phyloP scores from a whole-genome alignment of 2,113 vertebrate genomes.

The Lota lota region DNA sequence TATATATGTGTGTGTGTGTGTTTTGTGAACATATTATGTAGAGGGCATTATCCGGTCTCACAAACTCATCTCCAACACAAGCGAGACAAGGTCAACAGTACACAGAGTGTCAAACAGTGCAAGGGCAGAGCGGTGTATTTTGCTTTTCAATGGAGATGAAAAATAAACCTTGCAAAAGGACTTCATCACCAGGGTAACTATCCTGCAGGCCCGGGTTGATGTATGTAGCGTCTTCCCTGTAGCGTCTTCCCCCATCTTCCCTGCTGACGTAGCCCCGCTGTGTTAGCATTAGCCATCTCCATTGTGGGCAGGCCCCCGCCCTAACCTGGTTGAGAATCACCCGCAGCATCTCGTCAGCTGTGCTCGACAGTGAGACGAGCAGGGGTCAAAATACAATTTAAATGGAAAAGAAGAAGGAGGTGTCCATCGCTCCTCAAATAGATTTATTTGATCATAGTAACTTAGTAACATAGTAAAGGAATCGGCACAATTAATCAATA shows the following conservation, averaged over 20 bases:
- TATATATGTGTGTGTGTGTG: neutral
- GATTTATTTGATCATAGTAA: too few relatives aligned
- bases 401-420: too few relatives aligned
- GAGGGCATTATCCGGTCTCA: slow-evolving; percentile 18
- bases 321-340: slow-evolving; percentile 27
- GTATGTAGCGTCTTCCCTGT: slow-evolving; percentile 15
- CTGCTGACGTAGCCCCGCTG: slow-evolving; percentile 41
- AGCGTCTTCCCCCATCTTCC: slow-evolving; percentile 1
- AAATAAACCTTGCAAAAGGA: neutral
- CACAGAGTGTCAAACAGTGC: slow-evolving; percentile 46
- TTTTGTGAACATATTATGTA: slow-evolving; percentile 24
- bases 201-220: neutral
- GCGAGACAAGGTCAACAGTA: slow-evolving; percentile 53
- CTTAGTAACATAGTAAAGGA: too few relatives aligned
- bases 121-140: slow-evolving; percentile 45
- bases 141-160: slow-evolving; percentile 32
- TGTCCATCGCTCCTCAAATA: too few relatives aligned
- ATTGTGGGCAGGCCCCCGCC: neutral
- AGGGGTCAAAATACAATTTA: slow-evolving; percentile 7
- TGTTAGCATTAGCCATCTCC: slow-evolving; percentile 10
- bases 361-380: slow-evolving; percentile 14
- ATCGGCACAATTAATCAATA: too few relatives aligned
- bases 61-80: slow-evolving; percentile 45
- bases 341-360: slow-evolving; percentile 23
- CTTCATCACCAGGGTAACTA: neutral